Evolutionary conservation across 2,888 invertebrate genomes (phyloP).

Genomic region (Oasisia sp.): DNA sequence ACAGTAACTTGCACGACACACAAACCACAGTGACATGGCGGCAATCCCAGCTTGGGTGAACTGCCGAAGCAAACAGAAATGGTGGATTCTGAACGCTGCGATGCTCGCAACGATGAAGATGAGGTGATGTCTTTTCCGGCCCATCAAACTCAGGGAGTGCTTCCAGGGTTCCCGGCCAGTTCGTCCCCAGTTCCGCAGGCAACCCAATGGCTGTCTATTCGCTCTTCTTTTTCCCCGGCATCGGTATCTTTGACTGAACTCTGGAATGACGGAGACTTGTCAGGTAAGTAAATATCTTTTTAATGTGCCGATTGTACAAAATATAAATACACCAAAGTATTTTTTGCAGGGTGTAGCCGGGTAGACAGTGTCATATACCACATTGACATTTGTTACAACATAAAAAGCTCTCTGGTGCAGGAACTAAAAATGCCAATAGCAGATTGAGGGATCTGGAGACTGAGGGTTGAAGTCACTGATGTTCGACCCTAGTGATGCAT

Average conservation of each 20-base stretch:
- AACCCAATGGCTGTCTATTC: not conserved
- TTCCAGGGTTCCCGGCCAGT: not conserved
- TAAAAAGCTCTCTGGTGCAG: too few relatives aligned
- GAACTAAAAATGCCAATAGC: too few relatives aligned
- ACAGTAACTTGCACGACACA: not conserved
- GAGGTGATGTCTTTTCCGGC: not conserved
- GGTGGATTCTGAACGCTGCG: not conserved
- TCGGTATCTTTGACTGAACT: constrained; percentile 59
- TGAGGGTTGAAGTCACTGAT: too few relatives aligned
- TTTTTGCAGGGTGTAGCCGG: too few relatives aligned
- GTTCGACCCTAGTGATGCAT: too few relatives aligned
- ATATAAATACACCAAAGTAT: too few relatives aligned
- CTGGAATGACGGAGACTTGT: constrained; percentile 42
- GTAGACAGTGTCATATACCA: too few relatives aligned
- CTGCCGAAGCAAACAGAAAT: not conserved
- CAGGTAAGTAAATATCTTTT: too few relatives aligned
- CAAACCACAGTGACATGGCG: not conserved
- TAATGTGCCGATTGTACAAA: not conserved
- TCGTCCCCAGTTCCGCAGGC: not conserved
- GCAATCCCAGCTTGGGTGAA: not conserved
- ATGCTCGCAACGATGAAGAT: not conserved
- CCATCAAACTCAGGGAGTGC: not conserved
- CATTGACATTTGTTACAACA: too few relatives aligned
- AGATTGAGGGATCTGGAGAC: too few relatives aligned
- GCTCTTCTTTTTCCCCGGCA: constrained; percentile 60